Evolutionary conservation across 2,797 vertebrate species (phyloP).

Genomic region (Discoglossus pictus): DNA sequence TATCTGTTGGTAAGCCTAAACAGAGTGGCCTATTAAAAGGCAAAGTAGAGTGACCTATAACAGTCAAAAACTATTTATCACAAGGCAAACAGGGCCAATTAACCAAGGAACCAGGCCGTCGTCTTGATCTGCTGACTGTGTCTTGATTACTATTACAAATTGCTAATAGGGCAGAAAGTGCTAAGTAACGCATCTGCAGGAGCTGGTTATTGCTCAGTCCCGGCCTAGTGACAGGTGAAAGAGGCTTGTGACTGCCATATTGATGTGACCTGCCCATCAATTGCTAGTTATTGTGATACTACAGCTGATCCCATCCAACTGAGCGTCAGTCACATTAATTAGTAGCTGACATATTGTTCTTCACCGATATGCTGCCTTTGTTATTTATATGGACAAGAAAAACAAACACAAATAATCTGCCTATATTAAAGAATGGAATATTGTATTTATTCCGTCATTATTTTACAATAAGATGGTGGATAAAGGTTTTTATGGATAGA

Average conservation of each 20-base stretch:
- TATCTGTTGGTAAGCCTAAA: conserved; percentile 98
- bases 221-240: conserved; percentile 89
- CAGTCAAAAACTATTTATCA: conserved; percentile 96
- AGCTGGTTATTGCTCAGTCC: conserved; percentile 85
- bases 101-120: conserved; percentile 93
- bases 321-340: conserved; percentile 95
- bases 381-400: conserved; percentile 66
- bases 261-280: conserved; percentile 87
- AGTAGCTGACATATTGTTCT: conserved; percentile 78
- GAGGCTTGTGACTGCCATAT: conserved; percentile 81
- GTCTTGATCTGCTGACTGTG: conserved; percentile 99
- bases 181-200: conserved; percentile 79
- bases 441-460: conserved; percentile 83
- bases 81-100: conserved; percentile 98
- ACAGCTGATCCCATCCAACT: conserved; percentile 82
- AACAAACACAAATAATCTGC: conserved; percentile 57
- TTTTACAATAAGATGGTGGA: conserved; percentile 92
- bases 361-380: conserved; percentile 66
- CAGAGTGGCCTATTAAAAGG: conserved; percentile 94
- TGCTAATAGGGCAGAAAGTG: conserved; percentile 98
- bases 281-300: conserved; percentile 85
- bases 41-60: conserved; percentile 83
- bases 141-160: conserved; percentile 99
- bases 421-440: conserved; percentile 62
- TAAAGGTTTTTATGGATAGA: conserved; percentile 94